Conservation (phyloP, 2,888 invertebrate species). For the Dryomyza anilis region DNA sequence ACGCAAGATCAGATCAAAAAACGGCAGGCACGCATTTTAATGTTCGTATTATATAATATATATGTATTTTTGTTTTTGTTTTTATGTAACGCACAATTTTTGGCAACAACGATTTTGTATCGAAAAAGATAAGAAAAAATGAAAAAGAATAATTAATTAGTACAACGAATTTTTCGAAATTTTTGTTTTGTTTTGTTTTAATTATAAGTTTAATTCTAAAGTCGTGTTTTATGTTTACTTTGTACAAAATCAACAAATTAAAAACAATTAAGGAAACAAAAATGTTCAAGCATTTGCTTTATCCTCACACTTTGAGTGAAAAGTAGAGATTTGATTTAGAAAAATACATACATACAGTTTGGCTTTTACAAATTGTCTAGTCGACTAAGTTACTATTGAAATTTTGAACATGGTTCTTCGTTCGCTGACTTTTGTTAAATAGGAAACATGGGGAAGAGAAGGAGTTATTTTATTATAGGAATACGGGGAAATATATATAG, state of each 20-base stretch:
- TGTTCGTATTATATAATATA: constrained; percentile 32
- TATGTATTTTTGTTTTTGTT: constrained; percentile 35
- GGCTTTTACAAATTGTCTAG: constrained; percentile 2
- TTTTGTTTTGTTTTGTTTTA: constrained; percentile 29
- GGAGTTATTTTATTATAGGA: too few relatives aligned
- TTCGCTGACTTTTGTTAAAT: too few relatives aligned
- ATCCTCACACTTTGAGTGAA: constrained; percentile 35
- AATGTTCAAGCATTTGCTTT: constrained; percentile 27
- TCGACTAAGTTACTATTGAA: constrained; percentile 15
- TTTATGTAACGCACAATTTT: constrained; percentile 31
- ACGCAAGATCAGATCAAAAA: constrained; percentile 35
- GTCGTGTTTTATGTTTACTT: constrained; percentile 19
- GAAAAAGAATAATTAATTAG: constrained; percentile 45
- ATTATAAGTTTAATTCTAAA: constrained; percentile 15
- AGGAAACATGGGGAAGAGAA: too few relatives aligned
- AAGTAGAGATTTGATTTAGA: constrained; percentile 13
- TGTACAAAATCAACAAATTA: constrained; percentile 30
- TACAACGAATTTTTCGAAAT: constrained; percentile 40
- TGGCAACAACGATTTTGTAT: constrained; percentile 40
- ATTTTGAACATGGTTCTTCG: too few relatives aligned
- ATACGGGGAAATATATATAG: too few relatives aligned
- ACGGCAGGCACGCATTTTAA: constrained; percentile 40
- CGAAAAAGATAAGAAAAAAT: constrained; percentile 43
- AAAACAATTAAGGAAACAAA: constrained; percentile 26
- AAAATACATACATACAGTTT: constrained; percentile 30